These are phyloP conservation scores for Hippopotamus amphibius DNA, from an alignment of 2,113 vertebrate genomes.

Conservation along the genomic window DNA sequence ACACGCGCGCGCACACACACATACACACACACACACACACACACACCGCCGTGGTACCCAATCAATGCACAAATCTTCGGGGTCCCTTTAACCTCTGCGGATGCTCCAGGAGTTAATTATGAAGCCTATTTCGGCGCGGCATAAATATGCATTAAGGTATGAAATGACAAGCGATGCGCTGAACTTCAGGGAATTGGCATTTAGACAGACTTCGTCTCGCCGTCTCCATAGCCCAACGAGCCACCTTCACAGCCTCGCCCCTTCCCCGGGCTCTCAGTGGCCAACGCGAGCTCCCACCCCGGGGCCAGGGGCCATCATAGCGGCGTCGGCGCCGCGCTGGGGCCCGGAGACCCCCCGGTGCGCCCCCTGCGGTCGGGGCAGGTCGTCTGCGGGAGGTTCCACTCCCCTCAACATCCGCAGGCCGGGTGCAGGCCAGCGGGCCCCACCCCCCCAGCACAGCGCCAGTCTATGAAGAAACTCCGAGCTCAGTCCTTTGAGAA, in stretches of 20 bases:
- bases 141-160: conserved; percentile 78
- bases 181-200: conserved; percentile 79
- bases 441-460: not conserved
- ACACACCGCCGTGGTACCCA: conserved; percentile 51
- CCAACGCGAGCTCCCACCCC: not conserved
- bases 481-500: not conserved
- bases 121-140: conserved; percentile 72
- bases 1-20: conserved; percentile 45
- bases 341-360: not conserved
- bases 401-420: not conserved
- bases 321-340: not conserved
- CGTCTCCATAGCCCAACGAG: not conserved
- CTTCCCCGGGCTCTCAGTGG: not conserved
- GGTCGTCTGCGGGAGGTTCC: not conserved
- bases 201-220: conserved; percentile 60
- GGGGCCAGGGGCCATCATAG: too few relatives aligned
- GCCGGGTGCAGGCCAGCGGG: not conserved
- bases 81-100: conserved; percentile 82
- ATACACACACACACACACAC: not conserved
- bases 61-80: conserved; percentile 81
- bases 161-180: conserved; percentile 70
- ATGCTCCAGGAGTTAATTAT: conserved; percentile 78
- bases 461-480: conserved; percentile 18
- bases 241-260: conserved; percentile 20
- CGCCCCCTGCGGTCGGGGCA: conserved; percentile 68